Base-by-base conservation (phyloP, 1,140 invertebrate genomes). In the Ptiloglossa arizonensis region DNA sequence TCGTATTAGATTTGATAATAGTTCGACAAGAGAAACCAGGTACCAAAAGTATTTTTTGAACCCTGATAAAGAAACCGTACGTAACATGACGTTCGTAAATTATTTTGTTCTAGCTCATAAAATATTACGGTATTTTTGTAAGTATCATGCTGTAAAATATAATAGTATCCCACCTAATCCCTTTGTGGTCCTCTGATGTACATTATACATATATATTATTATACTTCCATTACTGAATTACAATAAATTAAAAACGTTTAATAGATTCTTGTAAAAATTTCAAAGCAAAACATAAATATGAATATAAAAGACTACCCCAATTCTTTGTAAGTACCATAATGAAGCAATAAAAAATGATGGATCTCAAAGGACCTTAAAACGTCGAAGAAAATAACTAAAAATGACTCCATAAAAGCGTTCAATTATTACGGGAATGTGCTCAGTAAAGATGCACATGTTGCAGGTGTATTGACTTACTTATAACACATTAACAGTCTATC, bases 41-140 rank as follows among this genome's bases (percentile, higher is more conserved):
- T 89, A 89, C 80, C 74, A 60, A 88, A 88, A 82, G 68, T 87
- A 86, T 85, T 29, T 44, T 67, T 74, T 56, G n/a, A 60, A 64
- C 17, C 75, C 77, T 63, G 38, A 52, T 24, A 11, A 60, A n/a
- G 22, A 73, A 63, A 48, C 13, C 6, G 27, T 0, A 15, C 22
- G n/a, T 41, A 2, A 6, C 15, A 24, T 35, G 9, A 60, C 22
- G 32, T 32, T 35, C 3, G 6, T 24, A 5, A 32, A 57, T 38
- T 17, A n/a, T n/a, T n/a, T n/a, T n/a, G n/a, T n/a, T n/a, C n/a
- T n/a, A n/a, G n/a, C n/a, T n/a, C n/a, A n/a, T n/a, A n/a, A n/a
- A n/a, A n/a, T n/a, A n/a, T n/a, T n/a, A n/a, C n/a, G n/a, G n/a
- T n/a, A n/a, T 22, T 22, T 22, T 32, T 19, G 13, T n/a, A 44